Conservation (phyloP, 2,113 vertebrate genomes). For the Anseranas semipalmata region DNA sequence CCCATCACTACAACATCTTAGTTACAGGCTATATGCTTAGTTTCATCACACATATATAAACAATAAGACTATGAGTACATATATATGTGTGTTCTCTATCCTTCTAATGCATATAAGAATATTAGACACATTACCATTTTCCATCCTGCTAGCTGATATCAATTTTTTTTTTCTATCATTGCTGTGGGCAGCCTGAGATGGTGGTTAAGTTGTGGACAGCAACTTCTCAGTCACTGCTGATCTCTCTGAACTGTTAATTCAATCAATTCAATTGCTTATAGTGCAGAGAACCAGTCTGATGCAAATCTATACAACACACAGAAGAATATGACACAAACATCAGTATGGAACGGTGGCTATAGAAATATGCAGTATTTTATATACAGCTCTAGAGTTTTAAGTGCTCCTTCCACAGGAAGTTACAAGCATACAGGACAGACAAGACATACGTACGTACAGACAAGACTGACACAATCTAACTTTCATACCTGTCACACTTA, state of each 20-base stretch:
- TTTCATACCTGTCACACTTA: not conserved
- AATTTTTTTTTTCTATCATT: not conserved
- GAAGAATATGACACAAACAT: not conserved
- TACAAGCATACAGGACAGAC: not conserved
- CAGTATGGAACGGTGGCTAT: not conserved
- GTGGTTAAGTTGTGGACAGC: not conserved
- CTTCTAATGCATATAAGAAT: not conserved
- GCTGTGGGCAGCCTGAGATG: not conserved
- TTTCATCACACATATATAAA: not conserved
- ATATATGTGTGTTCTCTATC: not conserved
- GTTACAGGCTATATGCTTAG: not conserved
- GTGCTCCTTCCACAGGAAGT: not conserved
- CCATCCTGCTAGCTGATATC: not conserved
- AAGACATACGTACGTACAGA: too few species aligned
- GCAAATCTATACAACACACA: not conserved
- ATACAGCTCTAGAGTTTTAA: not conserved
- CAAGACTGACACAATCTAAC: not conserved
- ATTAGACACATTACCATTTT: not conserved
- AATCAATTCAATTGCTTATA: not conserved
- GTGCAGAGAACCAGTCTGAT: not conserved
- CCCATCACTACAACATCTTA: not conserved
- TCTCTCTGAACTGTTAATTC: not conserved
- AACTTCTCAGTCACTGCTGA: not conserved
- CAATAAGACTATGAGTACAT: not conserved
- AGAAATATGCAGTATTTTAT: not conserved